These are phyloP conservation scores for Drosophila pseudoobscura DNA, from an alignment of 1,140 invertebrate genomes.

Conservation along the genomic window DNA sequence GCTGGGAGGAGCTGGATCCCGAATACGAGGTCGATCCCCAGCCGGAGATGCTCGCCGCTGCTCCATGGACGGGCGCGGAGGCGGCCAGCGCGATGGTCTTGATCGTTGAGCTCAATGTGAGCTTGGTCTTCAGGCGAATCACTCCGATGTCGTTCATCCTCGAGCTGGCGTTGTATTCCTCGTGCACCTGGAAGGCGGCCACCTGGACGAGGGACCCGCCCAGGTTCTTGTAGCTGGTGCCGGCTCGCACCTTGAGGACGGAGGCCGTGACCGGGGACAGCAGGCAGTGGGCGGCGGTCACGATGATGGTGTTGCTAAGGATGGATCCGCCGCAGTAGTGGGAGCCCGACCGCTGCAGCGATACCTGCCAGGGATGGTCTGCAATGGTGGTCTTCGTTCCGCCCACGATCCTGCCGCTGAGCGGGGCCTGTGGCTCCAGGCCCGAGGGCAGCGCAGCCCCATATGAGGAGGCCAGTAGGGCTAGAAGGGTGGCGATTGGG, in stretches of 20 bases:
- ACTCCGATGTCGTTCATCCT: conserved; percentile 84
- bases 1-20: conserved; percentile 17
- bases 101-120: conserved; percentile 76
- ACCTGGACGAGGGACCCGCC: conserved; percentile 54
- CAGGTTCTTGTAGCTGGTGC: conserved; percentile 29
- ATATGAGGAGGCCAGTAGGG: conserved; percentile 17
- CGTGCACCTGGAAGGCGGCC: conserved; percentile 45
- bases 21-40: conserved; percentile 77
- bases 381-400: conserved; percentile 42
- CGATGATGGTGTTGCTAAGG: conserved; percentile 81
- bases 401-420: conserved; percentile 64
- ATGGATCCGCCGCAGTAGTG: conserved; percentile 86
- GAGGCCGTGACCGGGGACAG: conserved; percentile 18
- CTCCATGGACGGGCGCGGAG: conserved; percentile 45
- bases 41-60: conserved; percentile 78
- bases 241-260: conserved; percentile 47
- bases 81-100: conserved; percentile 73
- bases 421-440: conserved; percentile 5
- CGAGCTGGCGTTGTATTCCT: conserved; percentile 28
- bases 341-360: conserved; percentile 49
- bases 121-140: conserved; percentile 72
- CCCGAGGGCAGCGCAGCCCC: conserved; percentile 40
- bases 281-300: conserved; percentile 63
- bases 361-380: conserved; percentile 62
- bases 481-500: conserved; percentile 18